Evolutionary conservation across 2,113 vertebrate species (phyloP).

Genomic region (Acinonyx jubatus): DNA sequence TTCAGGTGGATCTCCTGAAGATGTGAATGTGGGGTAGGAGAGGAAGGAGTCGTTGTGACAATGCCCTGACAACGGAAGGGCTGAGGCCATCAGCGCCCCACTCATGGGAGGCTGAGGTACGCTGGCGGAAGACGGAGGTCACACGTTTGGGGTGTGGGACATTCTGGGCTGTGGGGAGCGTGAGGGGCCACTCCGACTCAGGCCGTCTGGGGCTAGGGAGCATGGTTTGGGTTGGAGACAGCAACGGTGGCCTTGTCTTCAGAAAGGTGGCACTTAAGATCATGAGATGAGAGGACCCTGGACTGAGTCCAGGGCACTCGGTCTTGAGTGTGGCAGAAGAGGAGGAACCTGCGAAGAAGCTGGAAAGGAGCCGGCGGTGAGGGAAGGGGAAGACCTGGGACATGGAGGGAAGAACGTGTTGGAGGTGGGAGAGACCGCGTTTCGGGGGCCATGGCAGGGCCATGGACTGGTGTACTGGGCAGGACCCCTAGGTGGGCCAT

Average conservation of each 20-base stretch:
- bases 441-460: not conserved
- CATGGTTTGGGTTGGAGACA: not conserved
- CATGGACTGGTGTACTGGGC: no score
- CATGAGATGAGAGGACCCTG: not conserved
- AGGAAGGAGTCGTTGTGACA: not conserved
- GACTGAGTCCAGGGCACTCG: not conserved
- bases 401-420: not conserved
- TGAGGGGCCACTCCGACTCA: not conserved
- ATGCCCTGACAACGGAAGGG: not conserved
- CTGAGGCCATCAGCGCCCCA: no score
- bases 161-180: not conserved
- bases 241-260: not conserved
- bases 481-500: not conserved
- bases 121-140: rapidly evolving
- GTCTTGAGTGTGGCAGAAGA: not conserved
- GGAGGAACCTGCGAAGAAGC: not conserved
- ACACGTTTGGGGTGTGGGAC: not conserved
- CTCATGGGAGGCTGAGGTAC: no score
- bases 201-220: not conserved
- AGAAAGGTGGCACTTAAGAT: not conserved
- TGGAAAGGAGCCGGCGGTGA: not conserved
- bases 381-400: not conserved
- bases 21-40: not conserved
- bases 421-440: not conserved
- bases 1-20: not conserved